Evolutionary conservation across 1,140 invertebrate species (phyloP).

Genomic region (Venturia canescens): DNA sequence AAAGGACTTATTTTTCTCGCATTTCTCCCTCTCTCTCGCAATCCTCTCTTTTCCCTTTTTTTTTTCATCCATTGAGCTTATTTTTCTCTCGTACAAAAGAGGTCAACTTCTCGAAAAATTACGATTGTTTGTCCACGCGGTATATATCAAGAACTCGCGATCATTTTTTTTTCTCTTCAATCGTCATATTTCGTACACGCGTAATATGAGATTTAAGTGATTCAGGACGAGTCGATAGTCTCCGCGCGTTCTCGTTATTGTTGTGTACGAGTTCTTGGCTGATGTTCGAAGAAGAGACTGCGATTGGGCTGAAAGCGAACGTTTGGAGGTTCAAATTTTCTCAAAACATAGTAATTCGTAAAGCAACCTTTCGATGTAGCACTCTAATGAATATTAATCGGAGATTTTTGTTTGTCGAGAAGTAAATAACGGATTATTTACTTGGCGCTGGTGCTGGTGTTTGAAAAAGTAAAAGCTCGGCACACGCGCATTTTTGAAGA

Average conservation of each 20-base stretch:
- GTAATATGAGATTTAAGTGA: background rate
- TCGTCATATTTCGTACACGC: background rate
- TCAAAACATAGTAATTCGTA: no score
- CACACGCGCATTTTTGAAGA: background rate
- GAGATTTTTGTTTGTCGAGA: no score
- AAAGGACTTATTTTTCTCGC: constrained; percentile 61
- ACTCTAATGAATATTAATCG: no score
- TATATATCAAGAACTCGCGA: constrained; percentile 43
- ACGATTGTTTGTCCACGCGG: constrained; percentile 76
- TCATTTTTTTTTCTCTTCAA: background rate
- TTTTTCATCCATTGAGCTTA: constrained; percentile 67
- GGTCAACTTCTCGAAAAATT: constrained; percentile 70
- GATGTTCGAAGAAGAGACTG: no score
- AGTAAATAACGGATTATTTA: no score
- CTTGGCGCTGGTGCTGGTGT: no score
- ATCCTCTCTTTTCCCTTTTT: constrained; percentile 56
- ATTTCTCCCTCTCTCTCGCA: constrained; percentile 67
- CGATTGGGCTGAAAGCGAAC: no score
- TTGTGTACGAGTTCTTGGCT: no score
- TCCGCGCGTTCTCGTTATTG: no score
- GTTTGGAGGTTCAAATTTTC: no score
- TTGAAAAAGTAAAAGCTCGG: background rate
- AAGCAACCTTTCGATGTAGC: no score
- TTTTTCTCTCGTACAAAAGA: constrained; percentile 1
- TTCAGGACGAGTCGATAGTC: no score